Evolutionary conservation across 2,113 vertebrate species (phyloP), one percentile per base, ranked within the genome.

Genomic region (Hippocampus barbouri): DNA sequence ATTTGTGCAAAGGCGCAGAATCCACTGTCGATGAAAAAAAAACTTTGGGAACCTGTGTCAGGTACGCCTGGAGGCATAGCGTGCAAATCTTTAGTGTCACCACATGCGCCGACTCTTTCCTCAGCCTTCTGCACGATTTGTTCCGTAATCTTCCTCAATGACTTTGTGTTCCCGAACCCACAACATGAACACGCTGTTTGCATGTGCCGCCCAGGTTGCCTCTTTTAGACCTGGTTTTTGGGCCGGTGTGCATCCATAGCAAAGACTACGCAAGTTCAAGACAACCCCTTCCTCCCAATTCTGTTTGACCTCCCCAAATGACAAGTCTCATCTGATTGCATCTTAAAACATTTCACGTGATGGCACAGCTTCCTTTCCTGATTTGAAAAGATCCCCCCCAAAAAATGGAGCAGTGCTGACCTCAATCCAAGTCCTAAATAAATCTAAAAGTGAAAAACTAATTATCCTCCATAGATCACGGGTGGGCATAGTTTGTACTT

Each of bases 351-450:
- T n/a, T 70, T 23, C 69, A 34, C 53, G 30, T 45, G 11, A 12
- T 8, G 41, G 47, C 43, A 20, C 5, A 23, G 18, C 3, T 56
- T 43, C 18, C 40, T 21, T 70, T 25, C 23, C 59, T 71, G 40
- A 68, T 69, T 85, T 68, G 67, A 49, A 49, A 45, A 45, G 14
- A 15, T 38, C 12, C 14, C 43, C 43, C 8, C 25, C 1, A 51
- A 76, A 54, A 85, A 87, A 83, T 84, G 34, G 79, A 83, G 71
- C 80, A 84, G 72, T 23, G 7, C 67, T 61, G 72, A 89, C 87
- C 85, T 91, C 82, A 25, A 73, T 78, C 71, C 82, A 85, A 86
- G 90, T 77, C 83, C 88, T 56, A 88, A 89, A 91, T 88, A 86
- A 83, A 77, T 87, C 82, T 82, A 69, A 84, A 81, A 69, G 74